Evolutionary conservation across 2,888 invertebrate genomes (phyloP).

Genomic region (Congeria kusceri): DNA sequence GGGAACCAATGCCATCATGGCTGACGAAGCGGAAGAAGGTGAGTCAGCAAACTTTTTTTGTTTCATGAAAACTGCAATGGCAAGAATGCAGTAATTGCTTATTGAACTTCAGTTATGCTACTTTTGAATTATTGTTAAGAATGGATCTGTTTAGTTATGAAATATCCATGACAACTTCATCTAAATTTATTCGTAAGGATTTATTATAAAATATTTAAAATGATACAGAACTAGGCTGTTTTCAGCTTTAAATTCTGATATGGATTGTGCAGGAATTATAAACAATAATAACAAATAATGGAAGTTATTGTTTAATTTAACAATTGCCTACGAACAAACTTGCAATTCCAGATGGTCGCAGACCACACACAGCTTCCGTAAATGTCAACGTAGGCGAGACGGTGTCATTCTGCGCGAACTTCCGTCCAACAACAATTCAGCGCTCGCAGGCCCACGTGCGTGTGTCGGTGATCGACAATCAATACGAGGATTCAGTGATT

Average conservation of each 20-base stretch:
- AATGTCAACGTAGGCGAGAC: conserved; percentile 81
- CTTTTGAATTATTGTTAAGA: too few relatives aligned
- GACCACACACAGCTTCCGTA: conserved; percentile 84
- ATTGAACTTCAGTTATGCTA: too few relatives aligned
- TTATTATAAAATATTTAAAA: too few relatives aligned
- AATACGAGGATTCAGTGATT: conserved; percentile 87
- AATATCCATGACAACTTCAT: too few relatives aligned
- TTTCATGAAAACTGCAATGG: too few relatives aligned
- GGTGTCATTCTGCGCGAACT: conserved; percentile 81
- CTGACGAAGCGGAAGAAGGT: conserved; percentile 67
- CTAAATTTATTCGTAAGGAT: too few relatives aligned
- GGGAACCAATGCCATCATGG: conserved; percentile 77
- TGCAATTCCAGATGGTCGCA: conserved; percentile 54
- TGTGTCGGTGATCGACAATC: conserved; percentile 87
- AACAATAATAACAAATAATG: background rate
- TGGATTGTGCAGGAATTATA: too few relatives aligned
- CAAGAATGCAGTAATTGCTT: too few relatives aligned
- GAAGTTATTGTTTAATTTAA: background rate
- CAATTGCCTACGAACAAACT: too few relatives aligned
- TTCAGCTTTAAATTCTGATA: too few relatives aligned
- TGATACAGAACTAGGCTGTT: too few relatives aligned
- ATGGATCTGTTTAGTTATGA: too few relatives aligned
- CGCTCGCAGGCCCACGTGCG: conserved; percentile 85
- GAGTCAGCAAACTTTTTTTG: background rate
- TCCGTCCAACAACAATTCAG: conserved; percentile 77